Base-by-base conservation (phyloP, 1,140 invertebrate species). In the Telenomus remus region DNA sequence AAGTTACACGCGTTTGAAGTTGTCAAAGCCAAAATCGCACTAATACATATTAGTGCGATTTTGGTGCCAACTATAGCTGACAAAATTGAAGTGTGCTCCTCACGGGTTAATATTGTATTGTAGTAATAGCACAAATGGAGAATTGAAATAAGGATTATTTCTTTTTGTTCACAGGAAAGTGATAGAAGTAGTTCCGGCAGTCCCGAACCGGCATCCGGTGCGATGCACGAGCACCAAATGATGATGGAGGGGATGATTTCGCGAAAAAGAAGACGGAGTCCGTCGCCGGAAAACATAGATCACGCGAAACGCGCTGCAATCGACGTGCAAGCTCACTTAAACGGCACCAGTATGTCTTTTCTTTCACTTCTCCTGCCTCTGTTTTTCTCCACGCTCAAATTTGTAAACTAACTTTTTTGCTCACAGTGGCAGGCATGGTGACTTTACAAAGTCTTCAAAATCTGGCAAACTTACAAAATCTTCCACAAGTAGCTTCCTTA, bases 391-490 rank as follows among this genome's bases (percentile, higher is more conserved):
- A 39, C 37, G 9, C n/a, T 39, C n/a, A 9, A 9, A 39, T 13
- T 13, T 44, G 3, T 12, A 7, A 44, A 44, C 2, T 12, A 44
- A 13, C 5, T 34, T 44, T 63, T 53, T 34, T 50, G 49, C 2
- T 59, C 68, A 33, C 86, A 94, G 93, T 94, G 92, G 93, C 93
- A 77, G 92, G 92, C 48, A 92, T 94, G 91, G 90, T 91, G 77
- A 92, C 91, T 50, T 91, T 94, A 66, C 93, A 94, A 88, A 94
- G 93, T 84, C 91, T 94, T 61, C 93, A 95, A 84, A 94, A 93
- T 84, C 86, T 94, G 75, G 92, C 93, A 59, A 91, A 90, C 81
- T 88, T 91, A 79, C 92, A 92, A 85, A 91, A 90, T 72, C 88
- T 92, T 75, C 91, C 91, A 13, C 91, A 92, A 83, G 91, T 92